These are phyloP conservation scores for Vireo altiloquus DNA, from an alignment of 2,113 vertebrate genomes.

Conservation along the genomic window DNA sequence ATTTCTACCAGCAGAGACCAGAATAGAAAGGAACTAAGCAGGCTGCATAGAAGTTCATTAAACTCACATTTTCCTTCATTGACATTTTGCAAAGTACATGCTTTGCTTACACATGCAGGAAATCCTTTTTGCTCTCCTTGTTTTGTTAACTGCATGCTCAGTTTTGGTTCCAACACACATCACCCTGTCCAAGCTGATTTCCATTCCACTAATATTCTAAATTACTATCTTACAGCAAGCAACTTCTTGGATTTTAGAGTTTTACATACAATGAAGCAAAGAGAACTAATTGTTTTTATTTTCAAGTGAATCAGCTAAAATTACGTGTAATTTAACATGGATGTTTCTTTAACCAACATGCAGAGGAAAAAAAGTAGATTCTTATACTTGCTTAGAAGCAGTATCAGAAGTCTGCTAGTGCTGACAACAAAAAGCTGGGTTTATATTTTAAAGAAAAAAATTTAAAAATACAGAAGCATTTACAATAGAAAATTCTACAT, in stretches of 20 bases:
- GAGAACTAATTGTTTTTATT: neutral
- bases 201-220: neutral
- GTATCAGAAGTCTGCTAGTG: neutral
- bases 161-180: neutral
- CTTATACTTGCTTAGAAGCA: neutral
- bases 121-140: neutral
- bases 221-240: neutral
- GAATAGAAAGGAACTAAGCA: neutral
- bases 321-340: neutral
- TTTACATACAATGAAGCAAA: neutral
- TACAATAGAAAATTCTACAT: neutral
- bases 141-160: neutral
- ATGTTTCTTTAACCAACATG: neutral
- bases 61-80: neutral
- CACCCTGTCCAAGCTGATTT: neutral
- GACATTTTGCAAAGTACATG: neutral
- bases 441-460: neutral
- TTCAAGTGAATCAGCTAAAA: neutral
- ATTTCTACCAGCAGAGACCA: conserved; percentile 41
- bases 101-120: neutral
- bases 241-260: neutral
- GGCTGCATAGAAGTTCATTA: neutral
- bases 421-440: neutral
- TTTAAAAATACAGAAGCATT: neutral
- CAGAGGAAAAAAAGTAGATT: neutral